phyloP scores from a whole-genome alignment of 2,888 invertebrate species.

The Xestia c-nigrum region DNA sequence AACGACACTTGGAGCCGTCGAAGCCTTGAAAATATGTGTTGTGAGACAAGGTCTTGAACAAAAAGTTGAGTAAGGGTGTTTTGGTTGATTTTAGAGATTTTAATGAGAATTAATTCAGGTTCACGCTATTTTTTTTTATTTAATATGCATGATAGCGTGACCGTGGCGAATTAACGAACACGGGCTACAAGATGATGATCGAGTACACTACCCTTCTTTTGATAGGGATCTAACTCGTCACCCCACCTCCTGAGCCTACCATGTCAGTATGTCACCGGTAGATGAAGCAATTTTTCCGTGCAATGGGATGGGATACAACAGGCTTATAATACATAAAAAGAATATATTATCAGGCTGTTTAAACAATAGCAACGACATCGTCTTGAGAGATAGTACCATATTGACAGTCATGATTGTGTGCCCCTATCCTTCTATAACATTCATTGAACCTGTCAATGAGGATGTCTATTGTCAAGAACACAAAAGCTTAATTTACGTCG shows the following conservation, averaged over 20 bases:
- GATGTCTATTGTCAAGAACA: constrained; percentile 4
- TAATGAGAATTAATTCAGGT: not conserved
- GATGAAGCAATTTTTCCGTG: not conserved
- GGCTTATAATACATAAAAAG: not conserved
- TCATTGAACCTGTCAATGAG: not conserved
- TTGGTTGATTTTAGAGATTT: not conserved
- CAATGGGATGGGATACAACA: not conserved
- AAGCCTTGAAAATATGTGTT: constrained; percentile 31
- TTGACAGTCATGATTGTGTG: not conserved
- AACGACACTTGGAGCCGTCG: constrained; percentile 1
- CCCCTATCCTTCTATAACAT: not conserved
- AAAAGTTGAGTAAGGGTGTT: not conserved
- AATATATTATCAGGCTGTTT: not conserved
- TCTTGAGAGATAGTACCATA: not conserved
- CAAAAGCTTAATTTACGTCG: constrained; percentile 3
- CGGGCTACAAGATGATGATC: not conserved
- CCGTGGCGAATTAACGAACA: not conserved
- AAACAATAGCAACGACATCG: not conserved
- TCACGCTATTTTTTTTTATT: not conserved
- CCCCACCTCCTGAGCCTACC: not conserved
- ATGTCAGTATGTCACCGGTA: not conserved
- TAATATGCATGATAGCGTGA: not conserved
- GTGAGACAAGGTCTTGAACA: not conserved
- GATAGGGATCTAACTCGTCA: not conserved
- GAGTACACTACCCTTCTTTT: not conserved